A percentile compares a stretch with the other conserved stretches of the same genome.
Conservation (phyloP, 2,888 invertebrate species). For the Pristionchus arcanus region DNA sequence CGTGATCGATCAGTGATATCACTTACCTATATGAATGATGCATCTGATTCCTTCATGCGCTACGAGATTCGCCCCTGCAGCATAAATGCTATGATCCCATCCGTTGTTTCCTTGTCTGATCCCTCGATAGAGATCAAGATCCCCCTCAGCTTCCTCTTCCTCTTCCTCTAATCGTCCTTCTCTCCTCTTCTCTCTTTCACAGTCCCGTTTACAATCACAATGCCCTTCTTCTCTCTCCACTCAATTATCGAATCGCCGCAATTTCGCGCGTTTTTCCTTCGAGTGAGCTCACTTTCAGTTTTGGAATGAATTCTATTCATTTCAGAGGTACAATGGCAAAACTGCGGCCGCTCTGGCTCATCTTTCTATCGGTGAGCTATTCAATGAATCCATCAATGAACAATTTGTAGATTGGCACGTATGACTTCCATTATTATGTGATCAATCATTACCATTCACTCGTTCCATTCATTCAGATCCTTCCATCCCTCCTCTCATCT, state of each 20-base stretch:
- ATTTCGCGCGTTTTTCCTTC: slow-evolving; percentile 4
- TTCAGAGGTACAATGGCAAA: slow-evolving; percentile 13
- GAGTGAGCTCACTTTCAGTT: neutral
- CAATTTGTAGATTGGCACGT: neutral
- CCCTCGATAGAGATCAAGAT: neutral
- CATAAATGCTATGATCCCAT: neutral
- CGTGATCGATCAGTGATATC: neutral
- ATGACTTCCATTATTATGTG: neutral
- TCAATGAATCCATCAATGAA: neutral
- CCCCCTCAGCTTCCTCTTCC: neutral
- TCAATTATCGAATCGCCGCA: slow-evolving; percentile 20
- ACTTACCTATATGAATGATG: neutral
- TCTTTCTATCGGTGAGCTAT: neutral
- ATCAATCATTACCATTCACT: neutral
- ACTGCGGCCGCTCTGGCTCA: neutral
- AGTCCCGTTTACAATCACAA: slow-evolving; percentile 12
- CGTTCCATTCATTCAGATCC: neutral
- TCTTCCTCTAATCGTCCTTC: neutral
- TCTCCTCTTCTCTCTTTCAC: neutral
- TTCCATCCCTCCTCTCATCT: neutral
- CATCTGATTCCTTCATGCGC: neutral
- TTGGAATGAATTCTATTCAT: neutral
- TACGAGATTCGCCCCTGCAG: neutral
- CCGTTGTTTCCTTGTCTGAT: neutral
- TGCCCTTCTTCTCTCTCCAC: slow-evolving; percentile 26